Conservation (phyloP, 2,888 invertebrate genomes). For the Rhagonycha lutea region DNA sequence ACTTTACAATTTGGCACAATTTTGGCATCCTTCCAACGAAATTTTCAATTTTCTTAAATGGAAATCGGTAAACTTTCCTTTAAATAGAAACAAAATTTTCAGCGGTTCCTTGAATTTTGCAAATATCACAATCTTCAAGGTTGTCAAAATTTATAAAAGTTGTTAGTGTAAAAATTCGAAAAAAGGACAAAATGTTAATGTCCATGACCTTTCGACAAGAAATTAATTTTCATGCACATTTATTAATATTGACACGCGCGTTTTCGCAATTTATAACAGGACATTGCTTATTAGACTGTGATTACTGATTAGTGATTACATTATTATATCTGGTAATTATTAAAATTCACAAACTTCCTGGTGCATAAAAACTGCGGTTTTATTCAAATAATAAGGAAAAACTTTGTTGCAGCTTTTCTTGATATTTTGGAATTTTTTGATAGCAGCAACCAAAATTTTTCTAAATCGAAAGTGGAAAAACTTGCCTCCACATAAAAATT, state of each 20-base stretch:
- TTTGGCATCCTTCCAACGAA: neutral
- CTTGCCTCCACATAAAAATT: too few species aligned
- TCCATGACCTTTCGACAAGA: neutral
- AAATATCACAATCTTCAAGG: neutral
- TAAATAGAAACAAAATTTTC: neutral
- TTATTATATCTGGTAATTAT: too few species aligned
- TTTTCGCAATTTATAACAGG: neutral
- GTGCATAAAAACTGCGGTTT: too few species aligned
- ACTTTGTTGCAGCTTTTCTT: too few species aligned
- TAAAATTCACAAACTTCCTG: neutral
- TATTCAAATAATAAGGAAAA: too few species aligned
- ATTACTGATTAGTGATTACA: neutral
- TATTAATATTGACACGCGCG: neutral
- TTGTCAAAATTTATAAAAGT: neutral
- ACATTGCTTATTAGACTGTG: neutral
- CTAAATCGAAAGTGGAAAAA: too few species aligned
- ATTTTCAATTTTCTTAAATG: neutral
- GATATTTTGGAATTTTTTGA: too few species aligned
- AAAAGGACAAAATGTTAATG: neutral
- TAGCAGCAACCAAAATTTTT: too few species aligned
- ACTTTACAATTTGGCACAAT: neutral
- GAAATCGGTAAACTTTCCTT: neutral
- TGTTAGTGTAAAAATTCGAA: neutral
- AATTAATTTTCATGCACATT: neutral
- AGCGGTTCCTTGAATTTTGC: neutral